Percentiles rank a stretch among this genome's conserved stretches.
Evolutionary conservation across 2,113 vertebrate species (phyloP).

Genomic region (Poicephalus meyeri): DNA sequence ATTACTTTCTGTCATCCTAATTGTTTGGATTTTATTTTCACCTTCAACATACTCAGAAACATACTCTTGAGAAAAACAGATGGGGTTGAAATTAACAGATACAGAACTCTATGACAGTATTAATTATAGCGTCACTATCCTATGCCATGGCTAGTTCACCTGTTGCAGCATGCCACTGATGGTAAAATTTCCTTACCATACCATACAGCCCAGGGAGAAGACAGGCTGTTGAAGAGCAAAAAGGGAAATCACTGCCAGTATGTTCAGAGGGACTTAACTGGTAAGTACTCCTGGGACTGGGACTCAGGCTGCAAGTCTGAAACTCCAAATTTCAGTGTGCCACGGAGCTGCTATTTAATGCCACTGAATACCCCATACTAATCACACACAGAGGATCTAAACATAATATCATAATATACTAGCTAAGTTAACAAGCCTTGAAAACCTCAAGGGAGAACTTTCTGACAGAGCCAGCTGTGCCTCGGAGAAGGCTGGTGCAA

Average conservation of each 20-base stretch:
- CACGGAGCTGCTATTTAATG: neutral
- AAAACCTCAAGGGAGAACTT: neutral
- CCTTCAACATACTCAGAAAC: neutral
- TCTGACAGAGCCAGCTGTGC: neutral
- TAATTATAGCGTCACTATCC: neutral
- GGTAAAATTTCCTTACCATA: neutral
- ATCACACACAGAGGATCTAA: neutral
- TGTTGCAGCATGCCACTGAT: rapidly evolving
- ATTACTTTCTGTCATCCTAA: neutral
- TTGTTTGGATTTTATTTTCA: neutral
- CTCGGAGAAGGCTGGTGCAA: neutral
- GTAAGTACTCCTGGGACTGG: neutral
- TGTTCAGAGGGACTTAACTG: neutral
- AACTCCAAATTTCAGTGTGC: neutral
- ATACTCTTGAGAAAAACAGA: neutral
- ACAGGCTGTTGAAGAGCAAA: neutral
- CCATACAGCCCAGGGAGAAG: neutral
- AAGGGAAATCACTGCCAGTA: neutral
- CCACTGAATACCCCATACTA: neutral
- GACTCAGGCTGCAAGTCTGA: neutral
- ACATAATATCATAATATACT: neutral
- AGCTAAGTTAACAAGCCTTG: neutral
- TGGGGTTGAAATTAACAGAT: neutral
- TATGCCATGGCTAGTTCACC: neutral
- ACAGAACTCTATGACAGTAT: neutral